Percentiles rank a stretch among this genome's conserved stretches.
Conservation (phyloP, 2,888 invertebrate genomes). For the Euproctis similis region DNA sequence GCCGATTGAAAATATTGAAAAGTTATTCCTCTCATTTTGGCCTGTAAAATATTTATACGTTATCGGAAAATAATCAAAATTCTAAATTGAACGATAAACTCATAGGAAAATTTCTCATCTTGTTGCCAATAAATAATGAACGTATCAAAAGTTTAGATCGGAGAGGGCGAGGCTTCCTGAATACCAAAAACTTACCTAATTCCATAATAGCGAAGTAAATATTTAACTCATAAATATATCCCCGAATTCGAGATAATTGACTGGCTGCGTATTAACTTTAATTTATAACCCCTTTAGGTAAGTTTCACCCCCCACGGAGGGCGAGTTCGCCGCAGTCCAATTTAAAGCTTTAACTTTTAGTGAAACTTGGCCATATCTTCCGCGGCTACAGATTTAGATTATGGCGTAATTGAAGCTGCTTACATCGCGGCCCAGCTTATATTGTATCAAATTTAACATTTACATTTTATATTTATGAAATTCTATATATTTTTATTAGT, state of each 20-base stretch:
- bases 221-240: constrained; percentile 27
- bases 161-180: constrained; percentile 5
- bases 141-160: no score
- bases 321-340: constrained; percentile 42
- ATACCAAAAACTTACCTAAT: constrained; percentile 9
- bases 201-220: constrained; percentile 14
- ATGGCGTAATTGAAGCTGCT: constrained; percentile 47
- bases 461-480: no score
- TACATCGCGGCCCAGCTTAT: constrained; percentile 23
- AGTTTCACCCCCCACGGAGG: constrained; percentile 42
- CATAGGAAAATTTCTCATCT: no score
- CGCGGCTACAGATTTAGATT: constrained; percentile 44
- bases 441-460: no score
- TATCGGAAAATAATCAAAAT: no score
- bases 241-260: constrained; percentile 46
- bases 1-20: no score
- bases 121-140: no score
- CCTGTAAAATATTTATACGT: no score
- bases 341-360: constrained; percentile 61
- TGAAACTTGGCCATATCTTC: constrained; percentile 58
- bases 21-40: no score
- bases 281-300: constrained; percentile 62
- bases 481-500: no score
- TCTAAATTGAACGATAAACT: no score
- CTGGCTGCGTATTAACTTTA: constrained; percentile 55